phyloP scores from a whole-genome alignment of 1,140 invertebrate genomes.

The Bombus haemorrhoidalis region DNA sequence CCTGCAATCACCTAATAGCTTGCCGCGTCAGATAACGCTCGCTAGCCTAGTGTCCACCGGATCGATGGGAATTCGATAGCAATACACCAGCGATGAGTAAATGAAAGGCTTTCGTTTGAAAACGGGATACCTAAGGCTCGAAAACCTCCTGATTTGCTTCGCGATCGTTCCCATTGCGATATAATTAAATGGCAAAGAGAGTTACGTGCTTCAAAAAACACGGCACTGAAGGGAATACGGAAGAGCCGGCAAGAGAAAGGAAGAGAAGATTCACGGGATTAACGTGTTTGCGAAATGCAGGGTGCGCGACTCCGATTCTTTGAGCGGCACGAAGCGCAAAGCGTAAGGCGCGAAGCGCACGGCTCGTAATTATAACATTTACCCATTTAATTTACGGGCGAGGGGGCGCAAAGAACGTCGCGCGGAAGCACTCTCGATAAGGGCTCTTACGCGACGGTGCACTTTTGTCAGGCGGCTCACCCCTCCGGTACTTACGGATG shows the following conservation, averaged over 20 bases:
- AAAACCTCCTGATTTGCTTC: not conserved
- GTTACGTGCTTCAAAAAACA: too few species aligned
- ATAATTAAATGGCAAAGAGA: not conserved
- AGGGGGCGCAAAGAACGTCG: slow-evolving; percentile 37
- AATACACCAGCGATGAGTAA: slow-evolving; percentile 43
- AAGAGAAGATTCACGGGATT: slow-evolving; percentile 32
- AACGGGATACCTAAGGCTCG: not conserved
- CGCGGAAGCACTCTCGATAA: slow-evolving; percentile 52
- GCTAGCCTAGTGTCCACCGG: not conserved
- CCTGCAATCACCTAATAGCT: slow-evolving; percentile 57
- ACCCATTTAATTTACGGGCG: slow-evolving; percentile 28
- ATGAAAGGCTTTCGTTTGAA: slow-evolving; percentile 15
- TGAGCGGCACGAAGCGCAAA: not conserved
- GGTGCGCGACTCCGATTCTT: not conserved
- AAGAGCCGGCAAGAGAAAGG: too few species aligned
- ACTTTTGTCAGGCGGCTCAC: slow-evolving; percentile 53
- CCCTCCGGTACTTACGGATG: slow-evolving; percentile 56
- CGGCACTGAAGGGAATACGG: too few species aligned
- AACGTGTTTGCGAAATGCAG: slow-evolving; percentile 5
- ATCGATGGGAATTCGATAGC: slow-evolving; percentile 47
- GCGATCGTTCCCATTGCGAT: not conserved
- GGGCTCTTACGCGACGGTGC: slow-evolving; percentile 28
- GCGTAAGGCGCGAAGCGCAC: not conserved
- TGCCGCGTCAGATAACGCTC: slow-evolving; percentile 14
- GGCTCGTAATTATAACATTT: slow-evolving; percentile 50